Base-by-base conservation (phyloP, 2,797 vertebrate genomes). In the Chelmon rostratus region DNA sequence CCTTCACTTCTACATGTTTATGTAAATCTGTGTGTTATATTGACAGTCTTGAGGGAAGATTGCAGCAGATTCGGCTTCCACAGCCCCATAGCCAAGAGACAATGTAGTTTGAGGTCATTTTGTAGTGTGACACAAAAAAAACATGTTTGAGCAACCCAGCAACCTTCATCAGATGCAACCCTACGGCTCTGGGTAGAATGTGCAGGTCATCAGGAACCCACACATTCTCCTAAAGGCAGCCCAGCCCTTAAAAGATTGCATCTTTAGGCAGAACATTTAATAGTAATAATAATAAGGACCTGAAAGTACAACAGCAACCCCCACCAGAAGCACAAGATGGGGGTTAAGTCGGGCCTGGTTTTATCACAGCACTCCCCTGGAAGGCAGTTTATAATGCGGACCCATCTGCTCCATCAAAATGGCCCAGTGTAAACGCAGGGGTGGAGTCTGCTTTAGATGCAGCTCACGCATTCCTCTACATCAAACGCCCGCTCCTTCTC, bases 371-470 rank as follows among this genome's bases (percentile, higher is more conserved):
- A 70, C 81, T 89, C 84, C 95, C 96, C 94, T 94, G 92, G 94
- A 95, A 97, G 93, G 94, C 91, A 94, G 94, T 91, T 95, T 96
- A 95, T 96, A 97, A 96, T 95, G 91, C 81, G 94, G 84, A 96
- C 92, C 97, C 97, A 98, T 97, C 97, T 98, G 97, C 93, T 91
- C 89, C 59, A 82, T 91, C 86, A 92, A 88, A 93, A 80, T 88
- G 85, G 90, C 87, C 87, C 91, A 91, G 83, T 93, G 94, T 92
- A 91, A 91, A 94, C 89, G 92, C 91, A 96, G 93, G 85, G 71
- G 71, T 81, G 65, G 88, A 81, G 92, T 85, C 94, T 95, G 93
- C 88, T 97, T 96, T 94, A 91, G 81, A 98, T 96, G 95, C 95
- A 90, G 91, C 93, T 93, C 96, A 96, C 70, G 78, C 93, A 94